Evolutionary conservation across 1,140 invertebrate species (phyloP).

Genomic region (Drosophila tsacasi): DNA sequence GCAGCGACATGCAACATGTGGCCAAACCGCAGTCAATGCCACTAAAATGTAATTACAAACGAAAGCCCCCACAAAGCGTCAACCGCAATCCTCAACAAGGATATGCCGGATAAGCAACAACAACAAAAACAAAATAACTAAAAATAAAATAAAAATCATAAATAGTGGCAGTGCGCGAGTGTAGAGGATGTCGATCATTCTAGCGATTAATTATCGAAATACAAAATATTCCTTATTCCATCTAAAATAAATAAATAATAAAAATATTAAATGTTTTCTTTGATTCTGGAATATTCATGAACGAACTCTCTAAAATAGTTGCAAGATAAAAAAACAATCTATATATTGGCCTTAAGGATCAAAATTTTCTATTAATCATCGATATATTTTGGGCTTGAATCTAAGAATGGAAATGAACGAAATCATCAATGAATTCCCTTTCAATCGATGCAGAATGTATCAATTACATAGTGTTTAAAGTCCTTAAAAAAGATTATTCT

Average conservation of each 20-base stretch:
- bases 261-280: no score
- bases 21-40: constrained; percentile 38
- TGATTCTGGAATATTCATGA: no score
- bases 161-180: constrained; percentile 8
- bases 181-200: constrained; percentile 1
- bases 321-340: not conserved
- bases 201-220: not conserved
- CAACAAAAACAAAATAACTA: not conserved
- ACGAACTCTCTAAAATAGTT: not conserved
- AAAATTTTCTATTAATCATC: no score
- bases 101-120: not conserved
- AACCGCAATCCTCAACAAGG: constrained; percentile 16
- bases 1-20: constrained; percentile 54
- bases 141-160: not conserved
- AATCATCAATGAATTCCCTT: no score
- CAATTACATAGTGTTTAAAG: no score
- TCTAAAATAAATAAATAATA: not conserved
- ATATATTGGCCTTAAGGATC: not conserved
- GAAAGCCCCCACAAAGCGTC: constrained; percentile 27
- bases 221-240: no score
- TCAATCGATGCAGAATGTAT: not conserved
- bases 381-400: no score
- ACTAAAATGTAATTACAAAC: constrained; percentile 42
- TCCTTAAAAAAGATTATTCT: no score
- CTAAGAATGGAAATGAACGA: no score